These are phyloP conservation scores for Trematocara nigrifrons DNA, from an alignment of 2,113 vertebrate species.

Conservation along the genomic window DNA sequence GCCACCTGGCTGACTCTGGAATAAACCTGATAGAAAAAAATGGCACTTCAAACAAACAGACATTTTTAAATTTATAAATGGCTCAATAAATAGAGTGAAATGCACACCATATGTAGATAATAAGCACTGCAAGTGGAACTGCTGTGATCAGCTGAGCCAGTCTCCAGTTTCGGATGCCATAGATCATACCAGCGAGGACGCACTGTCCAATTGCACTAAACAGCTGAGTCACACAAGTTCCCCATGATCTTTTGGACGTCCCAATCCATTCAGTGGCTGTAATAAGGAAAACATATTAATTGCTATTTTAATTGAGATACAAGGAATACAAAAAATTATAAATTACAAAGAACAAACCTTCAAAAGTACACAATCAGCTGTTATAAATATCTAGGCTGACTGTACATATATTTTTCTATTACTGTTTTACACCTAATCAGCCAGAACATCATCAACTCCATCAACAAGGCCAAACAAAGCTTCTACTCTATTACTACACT, in stretches of 20 bases:
- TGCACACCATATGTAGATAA: constrained; percentile 66
- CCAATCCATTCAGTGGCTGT: no score
- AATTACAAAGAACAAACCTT: background rate
- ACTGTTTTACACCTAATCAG: no score
- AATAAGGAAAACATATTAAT: no score
- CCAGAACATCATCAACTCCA: background rate
- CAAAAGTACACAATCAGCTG: background rate
- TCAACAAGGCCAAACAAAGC: background rate
- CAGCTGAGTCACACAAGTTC: background rate
- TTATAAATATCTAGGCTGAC: background rate
- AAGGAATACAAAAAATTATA: background rate
- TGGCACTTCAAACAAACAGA: fast-evolving
- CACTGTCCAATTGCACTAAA: background rate
- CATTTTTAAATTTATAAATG: fast-evolving
- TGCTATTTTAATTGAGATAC: background rate
- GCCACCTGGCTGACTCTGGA: constrained; percentile 79
- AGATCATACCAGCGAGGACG: constrained; percentile 68
- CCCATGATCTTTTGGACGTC: no score
- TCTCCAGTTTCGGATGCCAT: constrained; percentile 70
- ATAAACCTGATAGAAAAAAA: constrained; percentile 51
- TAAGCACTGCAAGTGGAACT: constrained; percentile 2
- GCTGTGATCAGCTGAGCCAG: constrained; percentile 60
- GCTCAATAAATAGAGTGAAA: background rate
- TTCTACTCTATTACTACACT: background rate
- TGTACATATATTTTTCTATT: no score